These are phyloP conservation scores for Clarias laeviceps DNA, from an alignment of 2,797 vertebrate species.

Conservation along the genomic window DNA sequence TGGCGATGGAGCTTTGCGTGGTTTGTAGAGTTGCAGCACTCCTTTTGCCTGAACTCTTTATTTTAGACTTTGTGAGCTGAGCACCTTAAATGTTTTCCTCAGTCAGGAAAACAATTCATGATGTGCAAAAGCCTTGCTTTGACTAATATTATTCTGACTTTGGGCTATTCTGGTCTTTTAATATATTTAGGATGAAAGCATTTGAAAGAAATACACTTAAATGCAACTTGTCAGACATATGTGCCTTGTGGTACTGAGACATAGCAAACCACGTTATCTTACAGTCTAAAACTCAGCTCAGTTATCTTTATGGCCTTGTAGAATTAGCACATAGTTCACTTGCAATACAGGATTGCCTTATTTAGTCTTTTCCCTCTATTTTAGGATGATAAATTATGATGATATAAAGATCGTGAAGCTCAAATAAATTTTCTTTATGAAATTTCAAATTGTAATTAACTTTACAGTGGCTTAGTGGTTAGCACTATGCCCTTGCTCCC, in stretches of 20 bases:
- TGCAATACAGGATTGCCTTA: background rate
- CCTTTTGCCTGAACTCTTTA: constrained; percentile 9
- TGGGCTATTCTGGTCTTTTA: background rate
- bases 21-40: constrained; percentile 15
- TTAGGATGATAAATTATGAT: background rate
- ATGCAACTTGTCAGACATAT: background rate
- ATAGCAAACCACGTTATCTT: background rate
- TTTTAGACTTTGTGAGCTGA: constrained; percentile 4
- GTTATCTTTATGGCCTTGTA: constrained; percentile 8
- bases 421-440: background rate
- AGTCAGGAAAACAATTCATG: background rate
- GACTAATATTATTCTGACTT: background rate
- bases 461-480: too few relatives aligned
- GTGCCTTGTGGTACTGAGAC: background rate
- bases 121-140: background rate
- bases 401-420: background rate
- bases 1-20: constrained; percentile 16
- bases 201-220: background rate
- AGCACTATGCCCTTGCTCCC: too few relatives aligned
- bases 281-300: background rate
- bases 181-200: background rate
- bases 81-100: background rate
- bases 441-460: background rate
- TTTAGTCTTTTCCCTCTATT: background rate
- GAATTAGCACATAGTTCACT: background rate